Evolutionary conservation across 2,888 invertebrate genomes (phyloP).

Genomic region (Synergus laeviventris): DNA sequence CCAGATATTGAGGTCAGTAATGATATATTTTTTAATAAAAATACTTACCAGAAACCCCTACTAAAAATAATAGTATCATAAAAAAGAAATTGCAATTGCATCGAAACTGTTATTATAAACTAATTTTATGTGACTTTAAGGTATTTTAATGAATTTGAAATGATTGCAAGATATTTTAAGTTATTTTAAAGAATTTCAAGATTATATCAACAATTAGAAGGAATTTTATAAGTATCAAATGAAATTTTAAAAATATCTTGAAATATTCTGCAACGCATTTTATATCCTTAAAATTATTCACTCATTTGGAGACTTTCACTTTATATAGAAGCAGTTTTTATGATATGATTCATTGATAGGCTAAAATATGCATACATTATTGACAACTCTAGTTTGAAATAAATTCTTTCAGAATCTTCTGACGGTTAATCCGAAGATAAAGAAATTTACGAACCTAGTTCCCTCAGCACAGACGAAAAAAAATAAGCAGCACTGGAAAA

Average conservation of each 20-base stretch:
- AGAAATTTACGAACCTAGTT: constrained; percentile 85
- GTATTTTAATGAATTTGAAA: not conserved
- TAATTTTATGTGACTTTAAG: not conserved
- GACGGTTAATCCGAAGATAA: constrained; percentile 89
- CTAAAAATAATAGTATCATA: too few relatives aligned
- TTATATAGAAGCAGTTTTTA: not conserved
- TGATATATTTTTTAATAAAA: not conserved
- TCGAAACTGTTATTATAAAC: not conserved
- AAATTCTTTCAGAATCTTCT: constrained; percentile 85
- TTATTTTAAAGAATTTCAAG: too few relatives aligned
- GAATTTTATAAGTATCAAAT: too few relatives aligned
- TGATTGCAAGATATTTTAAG: not conserved
- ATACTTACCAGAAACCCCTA: not conserved
- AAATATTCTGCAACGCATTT: too few relatives aligned
- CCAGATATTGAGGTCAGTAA: constrained; percentile 89
- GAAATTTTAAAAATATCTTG: too few relatives aligned
- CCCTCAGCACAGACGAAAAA: constrained; percentile 91
- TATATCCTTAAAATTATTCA: too few relatives aligned
- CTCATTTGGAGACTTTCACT: not conserved
- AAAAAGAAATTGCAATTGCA: too few relatives aligned
- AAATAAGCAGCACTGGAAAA: constrained; percentile 96
- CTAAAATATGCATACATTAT: not conserved
- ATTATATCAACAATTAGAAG: too few relatives aligned
- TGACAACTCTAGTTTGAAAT: not conserved
- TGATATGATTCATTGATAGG: not conserved